phyloP scores from a whole-genome alignment of 2,797 vertebrate species.

The Liasis olivaceus region DNA sequence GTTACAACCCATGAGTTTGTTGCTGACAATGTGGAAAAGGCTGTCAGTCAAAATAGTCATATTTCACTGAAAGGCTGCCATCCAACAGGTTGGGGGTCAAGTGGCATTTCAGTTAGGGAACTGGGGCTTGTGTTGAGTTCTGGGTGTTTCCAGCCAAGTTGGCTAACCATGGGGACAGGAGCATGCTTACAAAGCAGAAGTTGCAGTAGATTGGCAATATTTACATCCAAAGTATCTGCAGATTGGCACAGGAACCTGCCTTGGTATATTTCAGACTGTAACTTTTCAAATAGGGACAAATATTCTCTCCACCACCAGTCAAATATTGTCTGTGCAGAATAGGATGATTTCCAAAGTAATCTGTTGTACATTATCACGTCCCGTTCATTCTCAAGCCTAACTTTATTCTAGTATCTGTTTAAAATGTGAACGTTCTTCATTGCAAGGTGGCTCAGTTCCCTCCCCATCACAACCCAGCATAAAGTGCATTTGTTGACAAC shows the following conservation, averaged over 20 bases:
- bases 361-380: neutral
- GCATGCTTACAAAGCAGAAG: too few species aligned
- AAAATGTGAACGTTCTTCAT: neutral
- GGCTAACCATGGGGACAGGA: too few species aligned
- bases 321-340: neutral
- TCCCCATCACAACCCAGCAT: too few species aligned
- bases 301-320: neutral
- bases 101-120: constrained; percentile 42
- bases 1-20: constrained; percentile 44
- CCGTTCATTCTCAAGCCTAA: neutral
- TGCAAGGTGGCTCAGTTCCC: neutral
- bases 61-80: constrained; percentile 35
- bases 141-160: constrained; percentile 18
- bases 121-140: constrained; percentile 15
- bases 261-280: neutral
- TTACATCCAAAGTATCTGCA: neutral
- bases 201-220: neutral
- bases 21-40: constrained; percentile 30
- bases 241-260: neutral
- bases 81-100: constrained; percentile 31
- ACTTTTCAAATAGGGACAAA: neutral
- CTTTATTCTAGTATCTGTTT: neutral
- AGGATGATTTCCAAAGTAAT: neutral
- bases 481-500: too few species aligned
- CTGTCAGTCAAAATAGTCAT: constrained; percentile 37